Evolutionary conservation across 2,113 vertebrate species (phyloP).

Genomic region (Pedetes capensis): DNA sequence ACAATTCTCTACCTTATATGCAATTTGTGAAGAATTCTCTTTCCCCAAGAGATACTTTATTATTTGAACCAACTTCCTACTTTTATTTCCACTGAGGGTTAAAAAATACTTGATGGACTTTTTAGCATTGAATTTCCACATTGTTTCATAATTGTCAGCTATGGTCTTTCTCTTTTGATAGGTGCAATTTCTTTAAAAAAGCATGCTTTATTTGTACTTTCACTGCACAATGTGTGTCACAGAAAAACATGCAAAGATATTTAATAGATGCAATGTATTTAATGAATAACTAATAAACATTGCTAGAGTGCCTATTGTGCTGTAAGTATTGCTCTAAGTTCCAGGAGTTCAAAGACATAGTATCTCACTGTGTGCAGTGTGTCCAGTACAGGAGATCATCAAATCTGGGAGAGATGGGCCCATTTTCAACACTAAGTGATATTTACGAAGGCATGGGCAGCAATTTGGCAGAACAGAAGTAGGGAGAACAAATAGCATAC

Average conservation of each 20-base stretch:
- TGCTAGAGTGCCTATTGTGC: neutral
- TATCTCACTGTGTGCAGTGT: neutral
- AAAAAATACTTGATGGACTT: neutral
- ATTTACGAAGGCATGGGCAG: neutral
- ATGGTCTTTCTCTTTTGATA: neutral
- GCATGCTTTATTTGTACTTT: neutral
- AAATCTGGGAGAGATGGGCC: neutral
- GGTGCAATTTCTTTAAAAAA: neutral
- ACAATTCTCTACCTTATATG: neutral
- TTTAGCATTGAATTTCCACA: neutral
- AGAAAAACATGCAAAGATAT: neutral
- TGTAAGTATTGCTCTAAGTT: neutral
- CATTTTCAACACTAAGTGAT: neutral
- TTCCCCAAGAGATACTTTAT: neutral
- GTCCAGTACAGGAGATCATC: neutral
- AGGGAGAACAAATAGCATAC: neutral
- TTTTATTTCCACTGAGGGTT: slow-evolving; percentile 25
- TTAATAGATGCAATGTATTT: neutral
- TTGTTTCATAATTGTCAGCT: neutral
- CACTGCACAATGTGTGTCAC: neutral
- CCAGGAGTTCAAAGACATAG: neutral
- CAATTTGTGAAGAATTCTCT: neutral
- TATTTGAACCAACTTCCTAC: neutral
- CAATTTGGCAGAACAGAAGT: neutral
- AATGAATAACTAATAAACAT: neutral